Percentiles rank a stretch among this genome's conserved stretches.
Evolutionary conservation across 2,888 invertebrate species (phyloP).

Genomic region (Pristionchus entomophagus): DNA sequence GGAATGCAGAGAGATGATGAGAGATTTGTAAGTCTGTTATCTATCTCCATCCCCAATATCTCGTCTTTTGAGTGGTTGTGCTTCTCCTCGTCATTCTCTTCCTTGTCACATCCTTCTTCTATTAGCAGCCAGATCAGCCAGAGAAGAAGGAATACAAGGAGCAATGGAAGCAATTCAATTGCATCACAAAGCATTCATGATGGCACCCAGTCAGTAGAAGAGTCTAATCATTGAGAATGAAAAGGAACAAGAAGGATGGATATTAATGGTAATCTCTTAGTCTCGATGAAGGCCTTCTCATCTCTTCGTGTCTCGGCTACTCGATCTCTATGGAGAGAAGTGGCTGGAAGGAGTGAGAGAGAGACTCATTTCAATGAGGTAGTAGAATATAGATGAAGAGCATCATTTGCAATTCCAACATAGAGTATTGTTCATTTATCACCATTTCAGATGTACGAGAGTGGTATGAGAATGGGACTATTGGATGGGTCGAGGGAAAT

Average conservation of each 20-base stretch:
- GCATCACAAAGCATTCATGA: conserved; percentile 9
- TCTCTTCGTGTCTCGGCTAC: not conserved
- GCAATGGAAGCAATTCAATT: not conserved
- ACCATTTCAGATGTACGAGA: not conserved
- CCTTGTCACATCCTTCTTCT: conserved; percentile 33
- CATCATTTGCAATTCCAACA: not conserved
- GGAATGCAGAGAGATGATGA: conserved; percentile 38
- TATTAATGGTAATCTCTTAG: too few relatives aligned
- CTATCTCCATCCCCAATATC: not conserved
- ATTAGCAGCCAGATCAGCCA: not conserved
- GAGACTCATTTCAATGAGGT: not conserved
- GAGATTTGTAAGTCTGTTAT: conserved; percentile 39
- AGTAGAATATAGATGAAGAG: too few relatives aligned
- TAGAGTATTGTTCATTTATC: too few relatives aligned
- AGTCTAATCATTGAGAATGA: not conserved
- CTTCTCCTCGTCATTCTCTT: conserved; percentile 18
- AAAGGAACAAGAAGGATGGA: not conserved
- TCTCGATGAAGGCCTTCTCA: not conserved
- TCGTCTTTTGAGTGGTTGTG: not conserved
- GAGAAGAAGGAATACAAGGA: conserved; percentile 19
- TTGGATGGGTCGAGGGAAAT: not conserved
- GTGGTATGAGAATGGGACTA: conserved; percentile 11
- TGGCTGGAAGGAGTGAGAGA: not conserved
- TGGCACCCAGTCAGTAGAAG: not conserved
- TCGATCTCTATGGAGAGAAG: conserved; percentile 9